A percentile compares a stretch with the other conserved stretches of the same genome.
These are phyloP conservation scores for Buceros bicornis DNA, from an alignment of 2,797 vertebrate species.

Conservation along the genomic window DNA sequence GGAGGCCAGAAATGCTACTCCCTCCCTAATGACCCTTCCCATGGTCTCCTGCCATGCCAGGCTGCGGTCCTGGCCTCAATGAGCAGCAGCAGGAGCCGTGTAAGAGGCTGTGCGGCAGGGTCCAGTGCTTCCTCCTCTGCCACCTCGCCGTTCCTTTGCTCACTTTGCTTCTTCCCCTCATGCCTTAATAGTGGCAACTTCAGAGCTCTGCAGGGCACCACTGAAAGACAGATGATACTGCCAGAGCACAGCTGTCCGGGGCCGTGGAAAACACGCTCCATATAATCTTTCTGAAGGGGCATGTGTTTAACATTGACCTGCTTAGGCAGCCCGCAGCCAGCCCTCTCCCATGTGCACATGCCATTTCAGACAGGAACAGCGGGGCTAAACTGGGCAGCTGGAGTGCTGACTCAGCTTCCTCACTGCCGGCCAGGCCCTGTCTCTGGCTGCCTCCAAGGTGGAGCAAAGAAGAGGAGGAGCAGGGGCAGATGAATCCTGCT, in stretches of 20 bases:
- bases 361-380: neutral
- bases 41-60: neutral
- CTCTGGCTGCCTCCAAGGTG: neutral
- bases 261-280: constrained; percentile 8
- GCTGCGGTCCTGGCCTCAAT: neutral
- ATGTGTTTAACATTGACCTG: neutral
- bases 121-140: rapidly evolving
- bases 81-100: neutral
- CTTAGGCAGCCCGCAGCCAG: neutral
- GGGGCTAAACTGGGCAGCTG: neutral
- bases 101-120: neutral
- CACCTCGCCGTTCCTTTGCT: rapidly evolving
- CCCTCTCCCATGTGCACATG: neutral
- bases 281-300: neutral
- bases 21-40: neutral
- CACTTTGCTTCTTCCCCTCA: neutral
- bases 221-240: constrained; percentile 17
- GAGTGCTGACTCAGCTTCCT: neutral
- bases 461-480: neutral
- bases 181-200: neutral
- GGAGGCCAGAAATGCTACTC: neutral
- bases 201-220: constrained; percentile 33
- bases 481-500: neutral
- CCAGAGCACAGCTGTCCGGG: constrained; percentile 29
- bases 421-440: rapidly evolving